Conservation (phyloP, 2,888 invertebrate genomes). For the Hermaeophaga mercurialis region DNA sequence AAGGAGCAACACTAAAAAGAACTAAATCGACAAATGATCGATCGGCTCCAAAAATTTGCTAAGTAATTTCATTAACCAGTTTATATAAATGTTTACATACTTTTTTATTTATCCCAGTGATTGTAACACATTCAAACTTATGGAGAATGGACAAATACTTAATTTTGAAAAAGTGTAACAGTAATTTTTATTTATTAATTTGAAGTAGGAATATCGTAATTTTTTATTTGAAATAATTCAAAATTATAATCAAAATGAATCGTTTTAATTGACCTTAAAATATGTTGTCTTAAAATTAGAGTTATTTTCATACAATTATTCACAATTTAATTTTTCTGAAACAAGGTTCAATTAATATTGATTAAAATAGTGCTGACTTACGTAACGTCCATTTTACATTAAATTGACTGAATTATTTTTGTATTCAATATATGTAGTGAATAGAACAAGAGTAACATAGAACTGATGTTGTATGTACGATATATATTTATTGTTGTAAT, state of each 20-base stretch:
- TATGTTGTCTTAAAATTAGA: too few relatives aligned
- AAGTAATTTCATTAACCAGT: conserved; percentile 42
- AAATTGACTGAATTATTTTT: conserved; percentile 51
- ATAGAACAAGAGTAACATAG: conserved; percentile 37
- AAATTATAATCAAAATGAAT: too few relatives aligned
- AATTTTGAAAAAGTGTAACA: too few relatives aligned
- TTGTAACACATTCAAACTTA: background rate
- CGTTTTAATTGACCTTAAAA: too few relatives aligned
- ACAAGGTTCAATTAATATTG: conserved; percentile 40
- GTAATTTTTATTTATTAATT: too few relatives aligned
- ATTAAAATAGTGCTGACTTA: conserved; percentile 40
- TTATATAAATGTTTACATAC: conserved; percentile 6
- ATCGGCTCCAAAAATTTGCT: conserved; percentile 87
- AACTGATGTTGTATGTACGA: conserved; percentile 41
- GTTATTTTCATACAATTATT: too few relatives aligned
- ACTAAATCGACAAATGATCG: conserved; percentile 81
- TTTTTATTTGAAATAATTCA: too few relatives aligned
- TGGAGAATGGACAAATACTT: background rate
- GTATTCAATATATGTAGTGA: conserved; percentile 36
- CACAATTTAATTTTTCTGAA: conserved; percentile 10
- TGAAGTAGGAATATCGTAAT: too few relatives aligned
- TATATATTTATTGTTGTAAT: background rate
- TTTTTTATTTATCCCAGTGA: background rate
- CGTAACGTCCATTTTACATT: conserved; percentile 48
- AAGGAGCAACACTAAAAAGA: conserved; percentile 81